Percentiles rank a stretch among this genome's conserved stretches.
phyloP scores from a whole-genome alignment of 2,888 invertebrate genomes.

The Pyrgus malvae region DNA sequence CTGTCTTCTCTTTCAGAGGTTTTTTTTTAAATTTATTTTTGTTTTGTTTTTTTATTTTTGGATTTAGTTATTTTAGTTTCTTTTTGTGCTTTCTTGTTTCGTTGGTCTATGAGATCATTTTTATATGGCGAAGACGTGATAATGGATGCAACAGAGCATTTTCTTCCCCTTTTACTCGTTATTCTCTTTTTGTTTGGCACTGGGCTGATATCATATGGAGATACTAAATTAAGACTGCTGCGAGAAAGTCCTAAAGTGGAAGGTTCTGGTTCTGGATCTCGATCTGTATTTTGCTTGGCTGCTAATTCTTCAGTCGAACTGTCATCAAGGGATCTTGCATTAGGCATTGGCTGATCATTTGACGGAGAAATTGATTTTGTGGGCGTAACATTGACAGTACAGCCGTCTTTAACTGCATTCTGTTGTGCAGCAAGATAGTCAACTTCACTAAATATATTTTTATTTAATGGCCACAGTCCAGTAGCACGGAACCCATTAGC shows the following conservation, averaged over 20 bases:
- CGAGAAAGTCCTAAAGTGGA: not conserved
- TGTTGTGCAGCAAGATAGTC: not conserved
- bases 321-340: not conserved
- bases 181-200: constrained; percentile 18
- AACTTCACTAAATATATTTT: not conserved
- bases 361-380: not conserved
- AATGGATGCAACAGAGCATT: not conserved
- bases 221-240: constrained; percentile 4
- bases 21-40: not conserved
- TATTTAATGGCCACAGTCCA: constrained; percentile 1
- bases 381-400: not conserved
- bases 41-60: not conserved
- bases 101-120: not conserved
- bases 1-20: not conserved
- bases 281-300: too few species aligned
- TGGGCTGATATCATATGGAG: constrained; percentile 30
- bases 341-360: not conserved
- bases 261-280: too few species aligned
- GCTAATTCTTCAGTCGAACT: not conserved
- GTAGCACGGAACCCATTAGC: constrained; percentile 29
- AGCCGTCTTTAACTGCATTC: not conserved
- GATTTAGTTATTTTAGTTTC: not conserved
- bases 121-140: not conserved
- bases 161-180: not conserved
- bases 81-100: not conserved